These are phyloP conservation scores for Villa cingulata DNA, from an alignment of 2,888 invertebrate genomes.

Conservation along the genomic window DNA sequence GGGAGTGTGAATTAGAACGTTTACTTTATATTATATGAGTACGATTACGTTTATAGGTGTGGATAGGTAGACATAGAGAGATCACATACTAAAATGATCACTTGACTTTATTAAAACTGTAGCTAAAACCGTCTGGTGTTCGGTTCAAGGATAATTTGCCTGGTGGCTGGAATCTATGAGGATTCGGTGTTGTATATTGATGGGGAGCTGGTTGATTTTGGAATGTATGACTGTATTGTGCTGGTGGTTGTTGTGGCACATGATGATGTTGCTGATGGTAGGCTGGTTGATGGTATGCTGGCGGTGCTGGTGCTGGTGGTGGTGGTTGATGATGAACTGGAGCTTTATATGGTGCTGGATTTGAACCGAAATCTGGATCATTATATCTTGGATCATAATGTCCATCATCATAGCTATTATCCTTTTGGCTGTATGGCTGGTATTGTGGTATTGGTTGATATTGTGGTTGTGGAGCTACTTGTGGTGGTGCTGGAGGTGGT, in stretches of 20 bases:
- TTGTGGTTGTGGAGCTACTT: constrained; percentile 42
- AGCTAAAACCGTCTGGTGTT: constrained; percentile 78
- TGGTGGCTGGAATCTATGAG: constrained; percentile 67
- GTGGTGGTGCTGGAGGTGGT: constrained; percentile 42
- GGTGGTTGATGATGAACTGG: constrained; percentile 38
- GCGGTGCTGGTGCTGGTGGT: constrained; percentile 31
- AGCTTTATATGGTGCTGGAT: constrained; percentile 29
- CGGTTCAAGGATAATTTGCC: constrained; percentile 75
- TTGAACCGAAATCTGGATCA: constrained; percentile 34
- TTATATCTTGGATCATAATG: constrained; percentile 36
- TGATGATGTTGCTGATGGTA: constrained; percentile 24
- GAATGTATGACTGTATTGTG: constrained; percentile 25
- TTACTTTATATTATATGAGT: too few relatives aligned
- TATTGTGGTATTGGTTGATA: constrained; percentile 38
- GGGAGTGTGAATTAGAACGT: too few relatives aligned
- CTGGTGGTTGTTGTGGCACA: constrained; percentile 37
- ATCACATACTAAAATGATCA: too few relatives aligned
- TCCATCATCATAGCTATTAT: constrained; percentile 28
- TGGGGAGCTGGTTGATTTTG: constrained; percentile 28
- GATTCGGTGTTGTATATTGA: constrained; percentile 49
- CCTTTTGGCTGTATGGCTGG: constrained; percentile 29
- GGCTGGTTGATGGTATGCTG: constrained; percentile 23
- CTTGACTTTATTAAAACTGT: constrained; percentile 60
- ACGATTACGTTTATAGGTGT: too few relatives aligned
- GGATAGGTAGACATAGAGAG: too few relatives aligned